phyloP scores from a whole-genome alignment of 2,888 invertebrate genomes.

The Mythimna lalbum region DNA sequence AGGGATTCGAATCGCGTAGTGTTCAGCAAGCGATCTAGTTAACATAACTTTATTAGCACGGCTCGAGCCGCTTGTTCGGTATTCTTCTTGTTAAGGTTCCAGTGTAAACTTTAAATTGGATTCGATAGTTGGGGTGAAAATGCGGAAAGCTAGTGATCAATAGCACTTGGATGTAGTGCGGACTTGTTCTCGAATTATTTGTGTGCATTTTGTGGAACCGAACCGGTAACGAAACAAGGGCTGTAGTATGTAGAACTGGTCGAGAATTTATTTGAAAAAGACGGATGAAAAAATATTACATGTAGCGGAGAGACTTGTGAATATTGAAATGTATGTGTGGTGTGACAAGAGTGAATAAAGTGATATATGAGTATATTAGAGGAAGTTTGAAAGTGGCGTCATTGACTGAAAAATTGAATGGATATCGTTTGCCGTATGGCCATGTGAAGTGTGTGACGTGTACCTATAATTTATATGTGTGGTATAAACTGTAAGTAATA shows the following conservation, averaged over 20 bases:
- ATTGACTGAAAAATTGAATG: too few relatives aligned
- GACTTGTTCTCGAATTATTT: slow-evolving; percentile 40
- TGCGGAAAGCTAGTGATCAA: slow-evolving; percentile 59
- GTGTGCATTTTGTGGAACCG: slow-evolving; percentile 34
- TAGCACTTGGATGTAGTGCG: slow-evolving; percentile 48
- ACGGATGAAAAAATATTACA: too few relatives aligned
- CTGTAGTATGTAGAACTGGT: background rate
- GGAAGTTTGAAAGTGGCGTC: too few relatives aligned
- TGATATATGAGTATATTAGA: too few relatives aligned
- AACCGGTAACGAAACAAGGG: background rate
- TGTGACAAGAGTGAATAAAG: too few relatives aligned
- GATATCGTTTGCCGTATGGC: too few relatives aligned
- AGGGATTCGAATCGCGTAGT: slow-evolving; percentile 40
- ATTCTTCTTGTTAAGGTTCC: slow-evolving; percentile 62
- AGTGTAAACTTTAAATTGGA: slow-evolving; percentile 69
- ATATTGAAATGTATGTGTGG: too few relatives aligned
- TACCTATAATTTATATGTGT: too few relatives aligned
- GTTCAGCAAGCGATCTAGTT: slow-evolving; percentile 54
- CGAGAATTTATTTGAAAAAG: too few relatives aligned
- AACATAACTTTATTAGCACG: slow-evolving; percentile 63
- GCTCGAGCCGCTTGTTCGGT: slow-evolving; percentile 58
- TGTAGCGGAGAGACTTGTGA: too few relatives aligned
- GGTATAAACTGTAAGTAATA: too few relatives aligned
- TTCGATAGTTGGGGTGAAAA: slow-evolving; percentile 61
- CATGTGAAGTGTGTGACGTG: too few relatives aligned